These are phyloP conservation scores for Spermophilus dauricus DNA, from an alignment of 2,113 vertebrate genomes.

Conservation along the genomic window DNA sequence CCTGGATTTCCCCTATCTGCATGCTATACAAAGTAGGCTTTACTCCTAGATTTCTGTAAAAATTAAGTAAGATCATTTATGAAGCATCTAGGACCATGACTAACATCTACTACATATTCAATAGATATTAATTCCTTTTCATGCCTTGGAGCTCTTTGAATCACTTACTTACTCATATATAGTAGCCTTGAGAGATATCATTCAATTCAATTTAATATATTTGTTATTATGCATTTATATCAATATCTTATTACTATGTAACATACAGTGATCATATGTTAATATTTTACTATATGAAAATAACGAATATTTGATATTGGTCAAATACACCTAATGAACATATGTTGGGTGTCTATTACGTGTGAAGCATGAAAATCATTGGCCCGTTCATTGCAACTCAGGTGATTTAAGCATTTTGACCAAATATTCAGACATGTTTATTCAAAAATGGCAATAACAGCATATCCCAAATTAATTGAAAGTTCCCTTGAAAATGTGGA, in stretches of 20 bases:
- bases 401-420: slow-evolving; percentile 8
- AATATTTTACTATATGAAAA: slow-evolving; percentile 11
- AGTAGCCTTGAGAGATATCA: neutral
- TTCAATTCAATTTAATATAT: neutral
- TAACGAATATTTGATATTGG: slow-evolving; percentile 40
- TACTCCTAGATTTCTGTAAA: neutral
- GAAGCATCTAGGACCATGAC: neutral
- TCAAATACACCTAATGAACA: neutral
- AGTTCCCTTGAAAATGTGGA: neutral
- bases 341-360: neutral
- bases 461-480: neutral
- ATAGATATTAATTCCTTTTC: neutral
- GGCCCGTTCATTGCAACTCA: neutral
- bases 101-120: neutral
- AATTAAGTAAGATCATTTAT: neutral
- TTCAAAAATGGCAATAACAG: neutral
- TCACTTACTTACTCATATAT: neutral
- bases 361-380: neutral
- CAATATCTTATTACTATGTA: slow-evolving; percentile 12
- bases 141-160: neutral
- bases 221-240: slow-evolving; percentile 29
- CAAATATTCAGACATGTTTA: neutral
- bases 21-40: neutral
- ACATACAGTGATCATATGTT: neutral
- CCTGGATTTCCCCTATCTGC: neutral